Evolutionary conservation across 2,888 invertebrate species (phyloP).

Genomic region (Leucoptera coffeella): DNA sequence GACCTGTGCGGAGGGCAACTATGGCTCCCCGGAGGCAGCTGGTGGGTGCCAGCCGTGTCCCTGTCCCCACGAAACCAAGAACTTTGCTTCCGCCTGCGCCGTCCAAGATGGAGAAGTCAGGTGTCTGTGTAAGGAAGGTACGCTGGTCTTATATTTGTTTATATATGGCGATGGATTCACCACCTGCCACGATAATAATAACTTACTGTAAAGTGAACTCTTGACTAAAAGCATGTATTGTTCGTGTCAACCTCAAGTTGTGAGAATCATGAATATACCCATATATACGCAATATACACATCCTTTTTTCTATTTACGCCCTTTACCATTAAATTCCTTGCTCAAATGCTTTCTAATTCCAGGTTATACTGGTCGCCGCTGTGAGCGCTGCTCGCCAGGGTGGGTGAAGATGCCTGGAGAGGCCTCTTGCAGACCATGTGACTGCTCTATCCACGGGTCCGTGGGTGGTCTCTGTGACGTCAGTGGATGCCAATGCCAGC

Average conservation of each 20-base stretch:
- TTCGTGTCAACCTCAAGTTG: no score
- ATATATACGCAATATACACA: no score
- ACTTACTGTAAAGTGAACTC: no score
- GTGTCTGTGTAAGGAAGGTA: slow-evolving; percentile 78
- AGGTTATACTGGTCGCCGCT: slow-evolving; percentile 63
- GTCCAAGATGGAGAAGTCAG: slow-evolving; percentile 54
- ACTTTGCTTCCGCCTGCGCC: slow-evolving; percentile 77
- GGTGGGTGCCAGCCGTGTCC: slow-evolving; percentile 80
- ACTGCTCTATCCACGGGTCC: slow-evolving; percentile 67
- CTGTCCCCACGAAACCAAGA: slow-evolving; percentile 75
- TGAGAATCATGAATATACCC: no score
- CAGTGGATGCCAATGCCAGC: slow-evolving; percentile 76
- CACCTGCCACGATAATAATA: no score
- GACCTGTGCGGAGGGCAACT: slow-evolving; percentile 79
- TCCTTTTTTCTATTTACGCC: no score
- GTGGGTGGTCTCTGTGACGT: slow-evolving; percentile 65
- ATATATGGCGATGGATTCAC: no score
- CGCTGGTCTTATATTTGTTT: no score
- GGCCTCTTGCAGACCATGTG: slow-evolving; percentile 68
- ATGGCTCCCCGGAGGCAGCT: slow-evolving; percentile 63
- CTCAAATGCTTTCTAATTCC: slow-evolving; percentile 1
- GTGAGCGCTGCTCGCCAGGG: slow-evolving; percentile 68
- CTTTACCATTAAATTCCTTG: no score
- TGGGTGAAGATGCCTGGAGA: slow-evolving; percentile 53
- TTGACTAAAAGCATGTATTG: no score